Evolutionary conservation across 2,113 vertebrate genomes (phyloP).

Genomic region (Chrysochloris asiatica): DNA sequence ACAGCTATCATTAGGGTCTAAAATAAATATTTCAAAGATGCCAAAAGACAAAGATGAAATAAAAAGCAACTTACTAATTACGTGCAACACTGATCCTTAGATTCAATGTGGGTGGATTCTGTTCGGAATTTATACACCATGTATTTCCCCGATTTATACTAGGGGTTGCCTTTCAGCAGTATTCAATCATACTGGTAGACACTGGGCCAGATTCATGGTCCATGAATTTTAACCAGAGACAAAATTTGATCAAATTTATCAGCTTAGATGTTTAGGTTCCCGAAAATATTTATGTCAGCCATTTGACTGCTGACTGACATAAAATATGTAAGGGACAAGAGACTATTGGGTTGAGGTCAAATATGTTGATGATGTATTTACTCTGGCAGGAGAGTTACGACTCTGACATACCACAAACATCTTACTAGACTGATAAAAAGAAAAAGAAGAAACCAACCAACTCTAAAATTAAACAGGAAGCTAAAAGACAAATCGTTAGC

Average conservation of each 20-base stretch:
- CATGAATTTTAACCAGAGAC: conserved; percentile 73
- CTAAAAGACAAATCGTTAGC: neutral
- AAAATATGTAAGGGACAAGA: conserved; percentile 30
- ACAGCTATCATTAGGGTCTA: conserved; percentile 27
- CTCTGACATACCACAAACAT: neutral
- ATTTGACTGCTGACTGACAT: conserved; percentile 47
- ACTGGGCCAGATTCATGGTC: conserved; percentile 60
- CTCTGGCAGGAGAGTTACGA: neutral
- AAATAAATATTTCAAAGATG: conserved; percentile 39
- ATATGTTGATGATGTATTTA: neutral
- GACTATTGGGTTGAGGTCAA: conserved; percentile 9
- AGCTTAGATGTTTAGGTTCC: conserved; percentile 56
- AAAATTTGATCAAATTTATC: conserved; percentile 74
- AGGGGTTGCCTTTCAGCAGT: neutral
- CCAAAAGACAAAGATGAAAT: conserved; percentile 18
- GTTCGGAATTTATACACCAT: neutral
- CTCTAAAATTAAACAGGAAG: neutral
- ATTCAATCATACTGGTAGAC: conserved; percentile 59
- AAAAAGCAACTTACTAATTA: conserved; percentile 42
- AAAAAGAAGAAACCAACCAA: neutral
- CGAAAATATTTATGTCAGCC: conserved; percentile 57
- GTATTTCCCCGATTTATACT: conserved; percentile 44
- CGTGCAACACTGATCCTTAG: neutral
- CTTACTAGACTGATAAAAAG: neutral
- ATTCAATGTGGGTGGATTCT: neutral